Conservation (phyloP, 2,113 vertebrate species). For the Melanostigma gelatinosum region DNA sequence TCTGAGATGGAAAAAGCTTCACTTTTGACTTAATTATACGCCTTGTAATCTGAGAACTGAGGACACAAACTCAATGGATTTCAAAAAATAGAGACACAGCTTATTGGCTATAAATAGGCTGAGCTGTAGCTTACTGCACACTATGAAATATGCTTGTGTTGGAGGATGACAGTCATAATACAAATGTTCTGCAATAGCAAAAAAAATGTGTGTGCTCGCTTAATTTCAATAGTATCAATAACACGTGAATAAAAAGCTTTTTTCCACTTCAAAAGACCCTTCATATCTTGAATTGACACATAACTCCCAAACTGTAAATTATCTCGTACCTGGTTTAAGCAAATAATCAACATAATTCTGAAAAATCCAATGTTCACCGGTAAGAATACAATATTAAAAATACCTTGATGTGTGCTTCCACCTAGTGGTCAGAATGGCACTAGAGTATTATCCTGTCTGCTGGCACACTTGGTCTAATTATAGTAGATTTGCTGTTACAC, state of each 20-base stretch:
- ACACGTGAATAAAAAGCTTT: neutral
- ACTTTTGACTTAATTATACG: constrained; percentile 54
- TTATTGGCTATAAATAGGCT: constrained; percentile 50
- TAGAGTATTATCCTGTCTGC: neutral
- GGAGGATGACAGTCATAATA: neutral
- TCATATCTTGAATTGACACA: neutral
- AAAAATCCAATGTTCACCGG: neutral
- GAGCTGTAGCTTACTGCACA: constrained; percentile 17
- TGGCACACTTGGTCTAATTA: constrained; percentile 13
- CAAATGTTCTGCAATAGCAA: neutral
- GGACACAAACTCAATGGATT: constrained; percentile 41
- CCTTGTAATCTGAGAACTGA: constrained; percentile 57
- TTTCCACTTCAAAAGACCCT: neutral
- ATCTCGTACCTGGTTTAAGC: neutral
- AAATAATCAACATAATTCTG: neutral
- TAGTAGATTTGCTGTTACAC: constrained; percentile 26
- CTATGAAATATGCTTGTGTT: constrained; percentile 9
- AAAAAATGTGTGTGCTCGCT: neutral
- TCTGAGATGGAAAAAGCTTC: constrained; percentile 33
- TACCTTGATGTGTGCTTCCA: constrained; percentile 39
- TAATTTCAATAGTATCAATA: neutral
- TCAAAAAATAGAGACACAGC: constrained; percentile 36
- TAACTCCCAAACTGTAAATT: neutral
- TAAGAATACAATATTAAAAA: neutral
- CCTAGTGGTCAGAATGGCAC: constrained; percentile 35